Evolutionary conservation across 2,888 invertebrate species (phyloP).

Genomic region (Cosmorhoe ocellata): DNA sequence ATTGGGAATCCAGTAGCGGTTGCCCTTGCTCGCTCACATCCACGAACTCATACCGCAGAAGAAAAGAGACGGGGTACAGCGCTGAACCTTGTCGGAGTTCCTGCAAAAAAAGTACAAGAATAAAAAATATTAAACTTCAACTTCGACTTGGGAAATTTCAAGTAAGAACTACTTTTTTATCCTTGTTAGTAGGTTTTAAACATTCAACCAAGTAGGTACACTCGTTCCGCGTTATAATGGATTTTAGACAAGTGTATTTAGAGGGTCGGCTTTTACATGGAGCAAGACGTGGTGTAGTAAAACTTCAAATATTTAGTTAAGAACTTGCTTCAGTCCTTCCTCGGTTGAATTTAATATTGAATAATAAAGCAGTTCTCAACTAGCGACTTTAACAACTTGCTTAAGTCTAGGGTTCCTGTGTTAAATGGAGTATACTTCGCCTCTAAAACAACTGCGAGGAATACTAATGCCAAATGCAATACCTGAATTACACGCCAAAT

Average conservation of each 20-base stretch:
- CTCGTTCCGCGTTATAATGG: constrained; percentile 25
- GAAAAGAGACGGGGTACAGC: constrained; percentile 88
- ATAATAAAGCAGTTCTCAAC: constrained; percentile 78
- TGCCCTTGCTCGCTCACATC: constrained; percentile 87
- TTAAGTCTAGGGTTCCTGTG: constrained; percentile 68
- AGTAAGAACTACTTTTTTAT: constrained; percentile 13
- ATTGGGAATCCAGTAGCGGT: constrained; percentile 80
- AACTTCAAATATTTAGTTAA: constrained; percentile 79
- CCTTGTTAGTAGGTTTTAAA: constrained; percentile 21
- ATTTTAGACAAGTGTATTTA: constrained; percentile 29
- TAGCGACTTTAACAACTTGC: constrained; percentile 74
- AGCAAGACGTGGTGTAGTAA: constrained; percentile 54
- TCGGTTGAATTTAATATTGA: constrained; percentile 78
- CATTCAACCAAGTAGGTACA: constrained; percentile 12
- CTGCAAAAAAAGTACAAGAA: constrained; percentile 44
- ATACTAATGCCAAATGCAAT: constrained; percentile 36
- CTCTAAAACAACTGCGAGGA: constrained; percentile 38
- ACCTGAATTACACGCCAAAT: too few species aligned
- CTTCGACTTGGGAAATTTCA: constrained; percentile 6
- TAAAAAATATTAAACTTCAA: constrained; percentile 14
- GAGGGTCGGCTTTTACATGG: constrained; percentile 47
- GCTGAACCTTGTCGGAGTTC: constrained; percentile 90
- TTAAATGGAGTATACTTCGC: constrained; percentile 52
- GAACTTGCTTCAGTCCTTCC: constrained; percentile 71
- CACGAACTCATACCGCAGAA: constrained; percentile 92